phyloP scores from a whole-genome alignment of 2,797 vertebrate species.

The Eupleurogrammus muticus region DNA sequence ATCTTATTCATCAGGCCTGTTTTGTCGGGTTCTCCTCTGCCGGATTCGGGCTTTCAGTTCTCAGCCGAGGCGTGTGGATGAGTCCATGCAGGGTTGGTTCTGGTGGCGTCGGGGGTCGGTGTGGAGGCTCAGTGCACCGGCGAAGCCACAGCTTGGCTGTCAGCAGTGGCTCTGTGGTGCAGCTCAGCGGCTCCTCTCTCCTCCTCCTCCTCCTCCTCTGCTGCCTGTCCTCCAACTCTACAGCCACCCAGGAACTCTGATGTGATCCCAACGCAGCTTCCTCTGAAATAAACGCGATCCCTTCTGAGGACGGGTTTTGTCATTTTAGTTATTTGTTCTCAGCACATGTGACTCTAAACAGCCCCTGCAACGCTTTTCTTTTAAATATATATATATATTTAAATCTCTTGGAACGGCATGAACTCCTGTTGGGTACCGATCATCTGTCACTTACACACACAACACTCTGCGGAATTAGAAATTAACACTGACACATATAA shows the following conservation, averaged over 20 bases:
- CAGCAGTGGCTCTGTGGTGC: constrained; percentile 55
- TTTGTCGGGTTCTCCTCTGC: constrained; percentile 23
- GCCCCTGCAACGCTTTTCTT: constrained; percentile 46
- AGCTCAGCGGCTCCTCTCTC: constrained; percentile 64
- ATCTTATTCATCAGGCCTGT: constrained; percentile 60
- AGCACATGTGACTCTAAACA: constrained; percentile 63
- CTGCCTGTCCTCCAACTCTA: constrained; percentile 71
- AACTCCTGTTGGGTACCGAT: constrained; percentile 56
- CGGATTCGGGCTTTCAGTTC: constrained; percentile 31
- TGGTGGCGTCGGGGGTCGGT: no score
- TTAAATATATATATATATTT: no score
- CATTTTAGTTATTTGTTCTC: constrained; percentile 76
- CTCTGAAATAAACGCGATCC: constrained; percentile 69
- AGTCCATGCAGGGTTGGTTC: no score
- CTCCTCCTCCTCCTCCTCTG: constrained; percentile 63
- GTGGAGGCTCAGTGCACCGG: constrained; percentile 74
- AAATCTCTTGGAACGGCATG: constrained; percentile 16
- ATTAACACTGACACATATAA: constrained; percentile 1
- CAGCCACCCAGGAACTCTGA: constrained; percentile 68
- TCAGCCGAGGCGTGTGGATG: constrained; percentile 50
- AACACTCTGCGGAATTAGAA: constrained; percentile 8
- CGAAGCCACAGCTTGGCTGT: constrained; percentile 56
- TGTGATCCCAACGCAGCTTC: constrained; percentile 68
- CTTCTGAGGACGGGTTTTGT: constrained; percentile 64
- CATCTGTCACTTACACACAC: constrained; percentile 22